phyloP scores from a whole-genome alignment of 2,888 invertebrate genomes.

The Lasius fuliginosus region DNA sequence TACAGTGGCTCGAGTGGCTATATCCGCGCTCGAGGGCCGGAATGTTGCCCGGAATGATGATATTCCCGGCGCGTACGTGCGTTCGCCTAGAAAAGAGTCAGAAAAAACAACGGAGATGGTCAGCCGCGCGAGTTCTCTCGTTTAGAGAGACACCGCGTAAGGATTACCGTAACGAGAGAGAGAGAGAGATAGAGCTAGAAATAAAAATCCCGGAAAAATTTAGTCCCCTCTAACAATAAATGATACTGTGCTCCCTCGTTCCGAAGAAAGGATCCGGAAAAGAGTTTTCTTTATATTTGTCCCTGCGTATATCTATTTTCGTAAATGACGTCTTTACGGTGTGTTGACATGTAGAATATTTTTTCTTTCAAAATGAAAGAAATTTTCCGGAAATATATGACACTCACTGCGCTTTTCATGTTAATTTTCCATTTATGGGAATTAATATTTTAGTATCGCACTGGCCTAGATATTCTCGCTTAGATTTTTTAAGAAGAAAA shows the following conservation, averaged over 20 bases:
- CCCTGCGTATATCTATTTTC: background rate
- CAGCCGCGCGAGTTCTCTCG: background rate
- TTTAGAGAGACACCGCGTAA: background rate
- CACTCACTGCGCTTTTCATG: background rate
- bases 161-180: background rate
- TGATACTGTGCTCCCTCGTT: background rate
- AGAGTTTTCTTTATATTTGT: background rate
- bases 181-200: background rate
- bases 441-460: constrained; percentile 3
- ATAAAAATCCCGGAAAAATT: constrained; percentile 13
- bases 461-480: background rate
- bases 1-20: constrained; percentile 52
- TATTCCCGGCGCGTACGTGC: background rate
- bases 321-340: background rate
- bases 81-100: constrained; percentile 19
- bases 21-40: constrained; percentile 46
- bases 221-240: background rate
- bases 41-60: constrained; percentile 19
- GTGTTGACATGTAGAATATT: background rate
- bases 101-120: constrained; percentile 27
- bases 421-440: background rate
- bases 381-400: background rate
- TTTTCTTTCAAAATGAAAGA: background rate
- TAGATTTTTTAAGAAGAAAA: background rate
- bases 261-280: background rate